Percentiles rank a stretch among this genome's conserved stretches.
These are phyloP conservation scores for Matsumyia berberina DNA, from an alignment of 2,888 invertebrate species.

Conservation along the genomic window DNA sequence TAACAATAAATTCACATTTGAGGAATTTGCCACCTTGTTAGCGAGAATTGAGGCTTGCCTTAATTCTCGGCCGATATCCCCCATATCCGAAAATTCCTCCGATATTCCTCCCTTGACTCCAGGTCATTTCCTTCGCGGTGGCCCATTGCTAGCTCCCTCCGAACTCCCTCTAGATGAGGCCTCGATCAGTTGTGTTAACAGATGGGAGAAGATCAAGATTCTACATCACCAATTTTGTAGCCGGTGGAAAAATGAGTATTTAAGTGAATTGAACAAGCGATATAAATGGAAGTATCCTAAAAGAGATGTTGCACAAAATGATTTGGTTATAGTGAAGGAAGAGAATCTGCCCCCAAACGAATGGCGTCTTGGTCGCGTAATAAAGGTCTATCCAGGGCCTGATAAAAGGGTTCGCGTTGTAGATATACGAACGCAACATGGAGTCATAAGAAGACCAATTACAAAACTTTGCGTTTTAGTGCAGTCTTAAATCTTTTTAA, in stretches of 20 bases:
- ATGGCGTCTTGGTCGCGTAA: too few species aligned
- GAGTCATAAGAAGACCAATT: too few species aligned
- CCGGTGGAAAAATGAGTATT: neutral
- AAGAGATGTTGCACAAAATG: neutral
- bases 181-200: neutral
- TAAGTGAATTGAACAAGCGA: neutral
- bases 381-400: too few species aligned
- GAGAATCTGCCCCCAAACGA: neutral
- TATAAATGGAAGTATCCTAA: neutral
- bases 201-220: neutral
- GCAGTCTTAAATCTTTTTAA: too few species aligned
- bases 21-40: neutral
- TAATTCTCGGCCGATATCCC: neutral
- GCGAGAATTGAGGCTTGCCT: neutral
- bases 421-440: too few species aligned
- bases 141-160: neutral
- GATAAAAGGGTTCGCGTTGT: too few species aligned
- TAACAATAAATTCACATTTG: neutral
- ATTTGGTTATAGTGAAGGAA: neutral
- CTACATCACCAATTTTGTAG: neutral
- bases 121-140: neutral
- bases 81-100: neutral
- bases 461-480: too few species aligned
- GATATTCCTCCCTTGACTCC: neutral
- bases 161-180: too few species aligned